phyloP scores from a whole-genome alignment of 2,797 vertebrate species.

The Melanotaenia parkinsoni region DNA sequence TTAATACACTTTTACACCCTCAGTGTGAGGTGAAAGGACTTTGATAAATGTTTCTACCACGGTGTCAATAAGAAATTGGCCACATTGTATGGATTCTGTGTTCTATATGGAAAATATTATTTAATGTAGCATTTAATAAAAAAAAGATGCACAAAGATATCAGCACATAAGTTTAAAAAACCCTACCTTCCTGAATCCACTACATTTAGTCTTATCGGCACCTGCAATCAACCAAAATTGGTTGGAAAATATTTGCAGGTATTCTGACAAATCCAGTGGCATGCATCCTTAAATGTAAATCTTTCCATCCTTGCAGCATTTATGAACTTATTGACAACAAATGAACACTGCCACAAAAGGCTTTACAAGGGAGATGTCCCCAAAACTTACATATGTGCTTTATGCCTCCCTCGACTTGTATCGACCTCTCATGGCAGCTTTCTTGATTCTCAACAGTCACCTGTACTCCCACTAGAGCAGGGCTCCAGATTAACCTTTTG shows the following conservation, averaged over 20 bases:
- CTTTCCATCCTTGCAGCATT: neutral
- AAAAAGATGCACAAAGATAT: neutral
- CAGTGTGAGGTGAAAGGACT: constrained; percentile 16
- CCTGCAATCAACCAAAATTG: neutral
- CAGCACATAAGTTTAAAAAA: too few relatives aligned
- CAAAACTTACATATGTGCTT: neutral
- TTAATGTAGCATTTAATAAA: neutral
- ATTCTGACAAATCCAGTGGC: neutral
- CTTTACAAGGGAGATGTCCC: neutral
- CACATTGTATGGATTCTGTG: neutral
- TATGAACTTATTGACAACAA: neutral
- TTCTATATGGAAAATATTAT: neutral
- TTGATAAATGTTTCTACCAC: constrained; percentile 11
- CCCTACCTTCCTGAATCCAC: too few relatives aligned
- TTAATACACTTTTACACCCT: neutral
- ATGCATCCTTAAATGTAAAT: too few relatives aligned
- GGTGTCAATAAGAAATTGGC: neutral
- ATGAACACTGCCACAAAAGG: neutral
- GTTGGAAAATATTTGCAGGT: neutral
- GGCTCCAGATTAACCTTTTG: too few relatives aligned
- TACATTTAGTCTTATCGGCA: neutral
- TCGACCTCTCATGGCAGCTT: neutral
- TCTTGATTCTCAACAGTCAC: neutral
- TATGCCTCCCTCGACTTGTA: neutral
- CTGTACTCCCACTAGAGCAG: neutral